These are phyloP conservation scores for Ophion ellenae DNA, from an alignment of 2,888 invertebrate genomes.

Conservation along the genomic window DNA sequence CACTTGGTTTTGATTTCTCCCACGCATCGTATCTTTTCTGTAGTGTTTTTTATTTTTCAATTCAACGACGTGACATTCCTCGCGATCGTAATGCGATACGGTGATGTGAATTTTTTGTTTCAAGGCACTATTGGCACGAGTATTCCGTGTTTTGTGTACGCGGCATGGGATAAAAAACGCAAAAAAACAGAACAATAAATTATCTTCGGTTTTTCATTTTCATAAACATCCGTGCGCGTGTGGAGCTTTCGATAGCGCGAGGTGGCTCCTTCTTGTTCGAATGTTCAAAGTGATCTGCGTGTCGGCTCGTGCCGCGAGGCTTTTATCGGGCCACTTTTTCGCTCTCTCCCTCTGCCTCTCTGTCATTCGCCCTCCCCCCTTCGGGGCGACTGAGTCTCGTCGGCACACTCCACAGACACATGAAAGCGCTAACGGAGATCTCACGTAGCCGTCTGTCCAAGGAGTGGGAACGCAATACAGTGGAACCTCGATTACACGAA, in stretches of 20 bases:
- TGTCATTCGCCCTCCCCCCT: background rate
- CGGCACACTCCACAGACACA: slow-evolving; percentile 24
- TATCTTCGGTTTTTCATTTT: slow-evolving; percentile 5
- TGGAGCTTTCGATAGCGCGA: slow-evolving; percentile 22
- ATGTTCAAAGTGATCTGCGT: slow-evolving; percentile 78
- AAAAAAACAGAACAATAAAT: background rate
- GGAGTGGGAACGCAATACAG: slow-evolving; percentile 25
- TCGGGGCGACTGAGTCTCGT: slow-evolving; percentile 15
- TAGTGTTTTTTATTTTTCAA: background rate
- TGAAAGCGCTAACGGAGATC: slow-evolving; percentile 27
- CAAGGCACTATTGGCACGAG: background rate
- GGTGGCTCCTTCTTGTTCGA: slow-evolving; percentile 71
- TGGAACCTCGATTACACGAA: too few species aligned
- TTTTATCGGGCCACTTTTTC: slow-evolving; percentile 70
- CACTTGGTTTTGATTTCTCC: slow-evolving; percentile 20
- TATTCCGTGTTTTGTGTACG: background rate
- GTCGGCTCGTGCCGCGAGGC: slow-evolving; percentile 72
- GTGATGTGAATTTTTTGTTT: background rate
- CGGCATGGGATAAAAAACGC: background rate
- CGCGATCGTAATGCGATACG: background rate
- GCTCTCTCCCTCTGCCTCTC: slow-evolving; percentile 31
- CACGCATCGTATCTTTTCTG: background rate
- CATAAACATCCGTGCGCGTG: background rate
- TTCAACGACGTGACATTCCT: background rate
- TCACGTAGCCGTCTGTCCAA: slow-evolving; percentile 12